These are phyloP conservation scores for Lucilia cuprina DNA, from an alignment of 1,140 invertebrate species.

Conservation along the genomic window DNA sequence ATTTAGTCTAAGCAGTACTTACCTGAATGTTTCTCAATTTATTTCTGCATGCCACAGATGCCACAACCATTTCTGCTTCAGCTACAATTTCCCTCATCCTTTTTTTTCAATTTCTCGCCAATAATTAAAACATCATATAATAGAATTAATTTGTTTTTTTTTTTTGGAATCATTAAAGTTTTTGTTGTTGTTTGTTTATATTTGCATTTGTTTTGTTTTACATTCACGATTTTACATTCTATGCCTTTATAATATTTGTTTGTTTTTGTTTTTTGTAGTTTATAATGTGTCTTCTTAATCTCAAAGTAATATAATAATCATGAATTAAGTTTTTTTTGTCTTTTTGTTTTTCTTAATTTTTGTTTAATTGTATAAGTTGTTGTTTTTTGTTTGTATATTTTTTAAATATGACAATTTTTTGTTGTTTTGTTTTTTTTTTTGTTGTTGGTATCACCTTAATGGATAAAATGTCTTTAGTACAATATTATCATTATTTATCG, in stretches of 20 bases:
- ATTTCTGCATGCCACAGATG: too few relatives aligned
- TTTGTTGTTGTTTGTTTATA: conserved; percentile 22
- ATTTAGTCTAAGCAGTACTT: too few relatives aligned
- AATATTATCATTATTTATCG: conserved; percentile 29
- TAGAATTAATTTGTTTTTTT: neutral
- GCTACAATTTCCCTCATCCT: too few relatives aligned
- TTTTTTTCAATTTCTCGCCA: too few relatives aligned
- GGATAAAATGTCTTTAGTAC: conserved; percentile 33
- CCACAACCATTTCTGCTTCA: too few relatives aligned
- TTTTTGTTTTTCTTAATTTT: neutral
- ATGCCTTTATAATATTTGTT: conserved; percentile 44
- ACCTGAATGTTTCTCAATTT: too few relatives aligned
- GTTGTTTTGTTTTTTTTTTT: neutral
- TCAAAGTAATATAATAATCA: conserved; percentile 34
- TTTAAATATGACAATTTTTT: conserved; percentile 30
- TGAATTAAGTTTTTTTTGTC: conserved; percentile 17
- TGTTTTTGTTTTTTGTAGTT: conserved; percentile 19
- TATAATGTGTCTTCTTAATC: conserved; percentile 27
- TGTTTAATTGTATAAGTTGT: conserved; percentile 7
- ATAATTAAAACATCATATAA: too few relatives aligned
- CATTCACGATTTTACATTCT: conserved; percentile 28
- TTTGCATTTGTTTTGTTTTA: conserved; percentile 28
- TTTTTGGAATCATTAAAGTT: conserved; percentile 10
- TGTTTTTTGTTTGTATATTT: conserved; percentile 33
- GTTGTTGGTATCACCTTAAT: conserved; percentile 30